These are phyloP conservation scores for Sylvietta virens DNA, from an alignment of 2,113 vertebrate genomes.

Conservation along the genomic window DNA sequence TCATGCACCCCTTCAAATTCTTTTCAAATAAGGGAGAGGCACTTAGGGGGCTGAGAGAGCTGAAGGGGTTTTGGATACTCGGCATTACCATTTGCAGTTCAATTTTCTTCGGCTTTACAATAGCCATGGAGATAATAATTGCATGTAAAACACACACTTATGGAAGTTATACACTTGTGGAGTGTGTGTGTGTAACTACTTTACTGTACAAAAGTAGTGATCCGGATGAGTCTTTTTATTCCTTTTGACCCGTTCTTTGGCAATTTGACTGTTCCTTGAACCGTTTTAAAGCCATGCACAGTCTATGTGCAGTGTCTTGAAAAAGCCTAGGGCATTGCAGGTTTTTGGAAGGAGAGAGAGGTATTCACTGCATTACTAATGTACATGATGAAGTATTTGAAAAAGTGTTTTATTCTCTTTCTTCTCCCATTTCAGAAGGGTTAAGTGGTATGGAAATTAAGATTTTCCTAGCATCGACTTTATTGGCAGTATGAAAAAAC, in stretches of 20 bases:
- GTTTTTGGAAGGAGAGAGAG: not conserved
- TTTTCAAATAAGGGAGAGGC: not conserved
- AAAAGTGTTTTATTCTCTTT: not conserved
- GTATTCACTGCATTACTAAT: not conserved
- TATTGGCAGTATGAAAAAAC: not conserved
- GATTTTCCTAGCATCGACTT: not conserved
- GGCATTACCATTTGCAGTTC: not conserved
- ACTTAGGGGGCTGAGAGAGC: not conserved
- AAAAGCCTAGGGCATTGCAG: not conserved
- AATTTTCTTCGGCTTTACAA: not conserved
- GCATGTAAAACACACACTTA: not conserved
- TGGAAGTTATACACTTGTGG: not conserved
- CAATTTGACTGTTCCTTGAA: not conserved
- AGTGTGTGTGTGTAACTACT: not conserved
- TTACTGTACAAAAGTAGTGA: not conserved
- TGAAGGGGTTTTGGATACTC: not conserved
- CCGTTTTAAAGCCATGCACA: not conserved
- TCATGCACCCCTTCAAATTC: not conserved
- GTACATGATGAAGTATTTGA: not conserved
- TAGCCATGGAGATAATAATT: not conserved
- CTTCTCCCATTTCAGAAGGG: not conserved
- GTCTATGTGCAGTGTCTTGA: not conserved
- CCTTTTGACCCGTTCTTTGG: not conserved
- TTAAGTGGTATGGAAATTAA: not conserved
- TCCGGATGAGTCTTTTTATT: not conserved